Conservation (phyloP, 2,797 vertebrate genomes). For the Serranus cabrilla region DNA sequence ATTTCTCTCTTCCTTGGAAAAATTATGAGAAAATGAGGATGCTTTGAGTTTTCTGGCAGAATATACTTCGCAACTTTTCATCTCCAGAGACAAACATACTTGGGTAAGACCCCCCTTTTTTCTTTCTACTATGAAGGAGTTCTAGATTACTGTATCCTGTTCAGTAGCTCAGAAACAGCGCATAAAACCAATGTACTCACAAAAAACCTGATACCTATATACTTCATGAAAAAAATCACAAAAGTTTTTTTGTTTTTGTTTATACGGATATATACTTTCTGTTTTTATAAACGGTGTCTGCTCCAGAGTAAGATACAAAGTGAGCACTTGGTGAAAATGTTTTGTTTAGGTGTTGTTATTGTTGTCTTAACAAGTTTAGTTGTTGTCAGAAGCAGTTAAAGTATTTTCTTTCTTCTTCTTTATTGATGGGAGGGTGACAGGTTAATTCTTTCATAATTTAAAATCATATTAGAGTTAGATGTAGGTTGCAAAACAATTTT, state of each 20-base stretch:
- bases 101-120: conserved; percentile 68
- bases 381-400: no score
- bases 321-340: no score
- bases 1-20: neutral
- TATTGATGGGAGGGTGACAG: no score
- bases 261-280: neutral
- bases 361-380: neutral
- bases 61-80: conserved; percentile 41
- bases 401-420: no score
- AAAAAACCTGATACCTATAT: neutral
- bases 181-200: neutral
- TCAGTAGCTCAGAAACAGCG: neutral
- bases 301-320: neutral
- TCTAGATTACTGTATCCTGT: neutral
- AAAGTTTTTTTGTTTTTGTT: no score
- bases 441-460: no score
- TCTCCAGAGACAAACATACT: conserved; percentile 46
- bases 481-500: no score
- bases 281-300: neutral
- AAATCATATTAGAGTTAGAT: no score
- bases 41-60: conserved; percentile 39
- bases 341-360: neutral
- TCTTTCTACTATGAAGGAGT: neutral
- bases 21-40: conserved; percentile 20
- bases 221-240: neutral